Conservation (phyloP, 2,888 invertebrate species). For the Malacosoma neustria region DNA sequence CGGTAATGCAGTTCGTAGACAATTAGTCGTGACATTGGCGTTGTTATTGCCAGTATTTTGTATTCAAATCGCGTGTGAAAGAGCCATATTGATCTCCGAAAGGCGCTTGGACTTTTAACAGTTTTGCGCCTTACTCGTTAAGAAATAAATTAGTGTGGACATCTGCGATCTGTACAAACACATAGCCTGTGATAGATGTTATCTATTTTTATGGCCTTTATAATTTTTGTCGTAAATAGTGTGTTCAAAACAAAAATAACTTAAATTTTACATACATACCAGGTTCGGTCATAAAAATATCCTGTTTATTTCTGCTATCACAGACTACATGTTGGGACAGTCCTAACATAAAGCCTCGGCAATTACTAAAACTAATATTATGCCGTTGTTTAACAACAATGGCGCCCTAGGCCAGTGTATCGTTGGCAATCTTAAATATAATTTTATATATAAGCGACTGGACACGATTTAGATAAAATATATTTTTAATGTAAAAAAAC, state of each 20-base stretch:
- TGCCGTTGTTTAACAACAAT: slow-evolving; percentile 44
- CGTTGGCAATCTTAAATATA: slow-evolving; percentile 63
- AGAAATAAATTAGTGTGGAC: slow-evolving; percentile 53
- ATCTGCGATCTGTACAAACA: no score
- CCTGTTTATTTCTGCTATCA: no score
- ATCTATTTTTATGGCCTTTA: no score
- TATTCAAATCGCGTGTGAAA: slow-evolving; percentile 35
- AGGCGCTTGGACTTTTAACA: slow-evolving; percentile 25
- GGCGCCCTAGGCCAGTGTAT: slow-evolving; percentile 65
- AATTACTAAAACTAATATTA: slow-evolving; percentile 31
- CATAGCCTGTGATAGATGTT: no score
- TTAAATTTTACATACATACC: no score
- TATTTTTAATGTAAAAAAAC: slow-evolving; percentile 69
- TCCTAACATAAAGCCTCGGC: slow-evolving; percentile 50
- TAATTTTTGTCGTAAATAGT: no score
- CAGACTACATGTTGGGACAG: no score
- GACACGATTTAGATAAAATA: slow-evolving; percentile 64
- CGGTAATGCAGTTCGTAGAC: slow-evolving; percentile 14
- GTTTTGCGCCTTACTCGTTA: slow-evolving; percentile 47
- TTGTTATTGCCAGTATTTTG: slow-evolving; percentile 2
- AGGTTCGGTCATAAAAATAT: no score
- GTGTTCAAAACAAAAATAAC: no score
- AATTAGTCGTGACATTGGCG: slow-evolving; percentile 4
- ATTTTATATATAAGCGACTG: slow-evolving; percentile 68
- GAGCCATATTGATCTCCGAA: slow-evolving; percentile 70